Percentiles rank a stretch among this genome's conserved stretches.
Evolutionary conservation across 2,888 invertebrate species (phyloP).

Genomic region (Synergus itoensis): DNA sequence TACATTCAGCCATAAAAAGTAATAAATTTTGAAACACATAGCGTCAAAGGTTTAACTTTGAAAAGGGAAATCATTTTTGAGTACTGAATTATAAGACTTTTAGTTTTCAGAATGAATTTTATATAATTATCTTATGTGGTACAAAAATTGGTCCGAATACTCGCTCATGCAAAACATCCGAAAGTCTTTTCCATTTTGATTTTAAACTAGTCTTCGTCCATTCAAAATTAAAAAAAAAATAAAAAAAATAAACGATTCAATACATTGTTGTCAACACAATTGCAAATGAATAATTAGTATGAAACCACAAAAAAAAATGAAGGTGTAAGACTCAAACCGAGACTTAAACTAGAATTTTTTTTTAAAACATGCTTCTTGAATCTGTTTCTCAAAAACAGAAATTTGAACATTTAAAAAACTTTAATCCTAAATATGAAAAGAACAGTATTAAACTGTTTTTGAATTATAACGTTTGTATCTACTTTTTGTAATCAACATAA

Average conservation of each 20-base stretch:
- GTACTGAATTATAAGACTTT: not conserved
- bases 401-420: not conserved
- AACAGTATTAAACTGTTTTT: not conserved
- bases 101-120: not conserved
- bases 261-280: not conserved
- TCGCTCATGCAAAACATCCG: not conserved
- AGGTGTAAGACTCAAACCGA: not conserved
- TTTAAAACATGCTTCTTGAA: not conserved
- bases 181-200: conserved; percentile 11
- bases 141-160: conserved; percentile 17
- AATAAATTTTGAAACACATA: not conserved
- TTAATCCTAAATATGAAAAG: not conserved
- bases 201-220: not conserved
- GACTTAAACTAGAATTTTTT: not conserved
- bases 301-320: not conserved
- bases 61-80: not conserved
- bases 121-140: not conserved
- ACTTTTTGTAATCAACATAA: not conserved
- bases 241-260: not conserved
- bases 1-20: too few species aligned
- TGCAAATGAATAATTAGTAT: not conserved
- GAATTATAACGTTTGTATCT: not conserved
- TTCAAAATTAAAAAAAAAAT: not conserved
- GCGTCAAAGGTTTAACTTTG: not conserved
- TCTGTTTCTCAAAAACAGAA: not conserved